A percentile compares a stretch with the other conserved stretches of the same genome.
Conservation (phyloP, 2,888 invertebrate species). For the Pristionchus japonicus region DNA sequence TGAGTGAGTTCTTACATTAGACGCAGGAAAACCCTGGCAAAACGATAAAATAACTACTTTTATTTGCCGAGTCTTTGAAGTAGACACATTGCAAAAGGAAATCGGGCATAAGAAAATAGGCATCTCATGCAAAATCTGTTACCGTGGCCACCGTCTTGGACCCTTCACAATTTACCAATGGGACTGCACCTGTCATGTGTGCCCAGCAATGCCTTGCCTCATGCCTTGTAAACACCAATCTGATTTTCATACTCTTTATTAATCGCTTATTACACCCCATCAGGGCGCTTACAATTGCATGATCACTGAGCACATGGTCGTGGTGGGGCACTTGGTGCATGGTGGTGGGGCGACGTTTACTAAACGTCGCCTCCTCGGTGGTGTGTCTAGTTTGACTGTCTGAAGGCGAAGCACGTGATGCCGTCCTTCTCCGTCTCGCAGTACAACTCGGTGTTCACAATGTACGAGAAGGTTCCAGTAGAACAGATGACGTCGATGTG, state of each 20-base stretch:
- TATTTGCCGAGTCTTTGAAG: too few species aligned
- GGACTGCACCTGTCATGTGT: too few species aligned
- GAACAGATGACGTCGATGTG: slow-evolving; percentile 72
- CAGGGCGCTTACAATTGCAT: neutral
- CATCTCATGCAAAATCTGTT: too few species aligned
- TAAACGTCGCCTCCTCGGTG: slow-evolving; percentile 5
- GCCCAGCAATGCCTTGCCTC: neutral
- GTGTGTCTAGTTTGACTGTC: slow-evolving; percentile 63
- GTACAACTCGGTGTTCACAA: slow-evolving; percentile 67
- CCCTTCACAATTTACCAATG: too few species aligned
- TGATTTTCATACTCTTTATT: slow-evolving; percentile 30
- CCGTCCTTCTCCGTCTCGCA: slow-evolving; percentile 65
- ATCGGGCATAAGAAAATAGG: too few species aligned
- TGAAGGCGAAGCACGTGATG: slow-evolving; percentile 72
- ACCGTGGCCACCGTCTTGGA: too few species aligned
- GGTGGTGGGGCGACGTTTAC: neutral
- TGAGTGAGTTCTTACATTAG: too few species aligned
- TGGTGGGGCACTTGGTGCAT: slow-evolving; percentile 38
- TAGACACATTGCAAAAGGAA: too few species aligned
- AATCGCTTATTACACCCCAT: slow-evolving; percentile 36
- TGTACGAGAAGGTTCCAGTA: slow-evolving; percentile 70
- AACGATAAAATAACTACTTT: too few species aligned
- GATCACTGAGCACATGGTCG: neutral
- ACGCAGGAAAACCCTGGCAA: too few species aligned
- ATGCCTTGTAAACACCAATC: too few species aligned